Evolutionary conservation across 30 jellyfish, hydroid and myxozoan genomes (phyloP).

Genomic region (Hydractinia echinata): DNA sequence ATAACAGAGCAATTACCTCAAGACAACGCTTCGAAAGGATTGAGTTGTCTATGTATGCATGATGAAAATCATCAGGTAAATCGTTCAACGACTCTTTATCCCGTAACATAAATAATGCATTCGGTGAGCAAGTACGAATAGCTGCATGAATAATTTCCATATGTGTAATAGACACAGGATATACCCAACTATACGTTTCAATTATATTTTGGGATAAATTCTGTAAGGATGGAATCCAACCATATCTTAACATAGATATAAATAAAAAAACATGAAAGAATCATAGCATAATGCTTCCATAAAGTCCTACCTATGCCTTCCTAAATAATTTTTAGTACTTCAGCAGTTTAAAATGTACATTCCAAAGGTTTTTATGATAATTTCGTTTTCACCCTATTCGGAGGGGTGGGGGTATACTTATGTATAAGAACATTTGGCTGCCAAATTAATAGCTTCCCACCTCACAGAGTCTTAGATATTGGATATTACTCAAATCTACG

Average conservation of each 20-base stretch:
- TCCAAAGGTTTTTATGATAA: no score
- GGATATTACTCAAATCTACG: no score
- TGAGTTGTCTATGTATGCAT: conserved; percentile 41
- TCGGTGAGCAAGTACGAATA: conserved; percentile 55
- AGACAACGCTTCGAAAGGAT: conserved; percentile 39
- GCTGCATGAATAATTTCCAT: conserved; percentile 77
- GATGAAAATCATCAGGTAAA: conserved; percentile 39
- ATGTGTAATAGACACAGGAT: conserved; percentile 69
- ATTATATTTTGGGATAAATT: conserved; percentile 27
- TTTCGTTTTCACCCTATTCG: no score
- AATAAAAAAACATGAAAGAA: no score
- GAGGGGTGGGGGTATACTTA: no score
- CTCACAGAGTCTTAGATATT: no score
- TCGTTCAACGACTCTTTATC: conserved; percentile 30
- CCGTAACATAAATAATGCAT: conserved; percentile 67
- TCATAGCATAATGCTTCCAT: no score
- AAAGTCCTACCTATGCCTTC: no score
- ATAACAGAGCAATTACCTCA: not conserved
- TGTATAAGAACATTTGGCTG: no score
- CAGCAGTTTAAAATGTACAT: no score
- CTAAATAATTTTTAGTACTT: no score
- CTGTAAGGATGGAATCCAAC: conserved; percentile 64
- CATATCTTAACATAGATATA: conserved; percentile 27
- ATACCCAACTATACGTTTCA: conserved; percentile 39
- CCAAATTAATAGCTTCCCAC: no score